phyloP scores from a whole-genome alignment of 2,113 vertebrate species.

The Girardinichthys multiradiatus region DNA sequence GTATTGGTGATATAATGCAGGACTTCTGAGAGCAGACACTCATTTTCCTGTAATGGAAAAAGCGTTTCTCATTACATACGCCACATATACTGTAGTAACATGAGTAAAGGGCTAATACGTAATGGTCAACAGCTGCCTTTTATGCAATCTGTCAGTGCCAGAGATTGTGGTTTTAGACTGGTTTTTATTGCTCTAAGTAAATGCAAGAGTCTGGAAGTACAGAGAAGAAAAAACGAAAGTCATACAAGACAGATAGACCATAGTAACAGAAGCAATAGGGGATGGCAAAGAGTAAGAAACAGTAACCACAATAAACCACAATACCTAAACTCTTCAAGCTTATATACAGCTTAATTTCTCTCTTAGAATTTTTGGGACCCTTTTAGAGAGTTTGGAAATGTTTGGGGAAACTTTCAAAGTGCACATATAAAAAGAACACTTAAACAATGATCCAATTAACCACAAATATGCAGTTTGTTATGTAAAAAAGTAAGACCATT shows the following conservation, averaged over 20 bases:
- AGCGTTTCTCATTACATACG: constrained; percentile 79
- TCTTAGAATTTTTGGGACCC: constrained; percentile 3
- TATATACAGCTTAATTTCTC: constrained; percentile 22
- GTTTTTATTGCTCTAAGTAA: constrained; percentile 38
- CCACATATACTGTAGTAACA: constrained; percentile 75
- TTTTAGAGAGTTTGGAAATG: constrained; percentile 19
- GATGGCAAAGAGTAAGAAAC: constrained; percentile 14
- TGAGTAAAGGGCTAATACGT: constrained; percentile 71
- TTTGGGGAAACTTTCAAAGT: constrained; percentile 39
- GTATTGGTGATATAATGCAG: constrained; percentile 73
- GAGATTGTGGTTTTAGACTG: constrained; percentile 27
- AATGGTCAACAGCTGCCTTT: constrained; percentile 81
- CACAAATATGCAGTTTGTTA: constrained; percentile 5
- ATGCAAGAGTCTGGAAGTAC: constrained; percentile 26
- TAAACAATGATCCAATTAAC: constrained; percentile 6
- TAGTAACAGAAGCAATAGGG: background rate
- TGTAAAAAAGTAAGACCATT: background rate
- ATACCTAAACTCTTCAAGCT: constrained; percentile 12
- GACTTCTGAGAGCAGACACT: constrained; percentile 62
- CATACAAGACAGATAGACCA: constrained; percentile 1
- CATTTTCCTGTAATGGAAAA: constrained; percentile 78
- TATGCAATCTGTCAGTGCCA: constrained; percentile 43
- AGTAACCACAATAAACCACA: constrained; percentile 23
- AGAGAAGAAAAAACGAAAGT: background rate
- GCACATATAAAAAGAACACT: constrained; percentile 17